These are phyloP conservation scores for Cyanoramphus novaezelandiae DNA, from an alignment of 2,113 vertebrate species.

Conservation along the genomic window DNA sequence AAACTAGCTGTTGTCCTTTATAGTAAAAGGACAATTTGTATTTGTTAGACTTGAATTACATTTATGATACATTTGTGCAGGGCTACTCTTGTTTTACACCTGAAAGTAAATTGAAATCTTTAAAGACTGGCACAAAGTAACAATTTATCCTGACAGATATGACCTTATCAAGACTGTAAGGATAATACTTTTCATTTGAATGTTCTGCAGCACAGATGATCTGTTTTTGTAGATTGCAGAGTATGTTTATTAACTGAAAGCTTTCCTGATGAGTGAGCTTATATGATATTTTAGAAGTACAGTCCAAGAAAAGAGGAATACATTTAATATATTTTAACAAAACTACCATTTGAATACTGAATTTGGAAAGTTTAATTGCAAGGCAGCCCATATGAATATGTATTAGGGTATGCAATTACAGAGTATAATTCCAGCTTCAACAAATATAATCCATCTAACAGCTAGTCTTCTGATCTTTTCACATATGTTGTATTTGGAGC, in stretches of 20 bases:
- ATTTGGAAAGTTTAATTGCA: conserved; percentile 35
- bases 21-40: conserved; percentile 16
- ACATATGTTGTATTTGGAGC: not conserved
- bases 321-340: not conserved
- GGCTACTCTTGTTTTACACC: conserved; percentile 12
- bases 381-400: conserved; percentile 5
- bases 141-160: conserved; percentile 41
- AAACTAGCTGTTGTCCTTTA: not conserved
- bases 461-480: not conserved
- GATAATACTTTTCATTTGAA: conserved; percentile 52
- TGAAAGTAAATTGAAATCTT: not conserved
- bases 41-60: conserved; percentile 40
- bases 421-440: conserved; percentile 25
- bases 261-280: not conserved
- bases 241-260: conserved; percentile 45
- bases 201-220: not conserved
- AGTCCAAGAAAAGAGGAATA: not conserved
- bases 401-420: not conserved
- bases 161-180: conserved; percentile 55
- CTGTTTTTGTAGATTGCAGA: conserved; percentile 14
- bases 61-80: not conserved
- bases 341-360: conserved; percentile 5
- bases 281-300: not conserved
- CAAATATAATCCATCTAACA: conserved; percentile 20
- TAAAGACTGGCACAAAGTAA: conserved; percentile 22